phyloP scores from a whole-genome alignment of 1,140 invertebrate species.

The Scaptodrosophila lebanonensis region DNA sequence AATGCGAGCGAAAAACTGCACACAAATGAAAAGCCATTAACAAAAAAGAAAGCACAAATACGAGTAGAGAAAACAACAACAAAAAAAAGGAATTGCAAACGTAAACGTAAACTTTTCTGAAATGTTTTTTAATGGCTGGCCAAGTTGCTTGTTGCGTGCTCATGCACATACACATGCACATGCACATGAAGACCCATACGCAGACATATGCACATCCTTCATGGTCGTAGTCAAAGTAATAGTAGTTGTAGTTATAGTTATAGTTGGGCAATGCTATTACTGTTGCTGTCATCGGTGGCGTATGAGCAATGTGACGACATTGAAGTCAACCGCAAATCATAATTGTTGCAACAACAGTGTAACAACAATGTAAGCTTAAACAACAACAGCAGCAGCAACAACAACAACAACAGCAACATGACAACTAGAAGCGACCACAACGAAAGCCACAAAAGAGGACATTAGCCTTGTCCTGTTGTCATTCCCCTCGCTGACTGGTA shows the following conservation, averaged over 20 bases:
- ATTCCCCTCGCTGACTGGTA: not conserved
- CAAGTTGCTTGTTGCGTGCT: slow-evolving; percentile 7
- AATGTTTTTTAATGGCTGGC: slow-evolving; percentile 38
- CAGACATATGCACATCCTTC: too few relatives aligned
- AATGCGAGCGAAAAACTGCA: slow-evolving; percentile 42
- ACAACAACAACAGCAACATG: slow-evolving; percentile 23
- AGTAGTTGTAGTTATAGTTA: slow-evolving; percentile 2
- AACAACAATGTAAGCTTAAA: too few relatives aligned
- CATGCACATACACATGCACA: not conserved
- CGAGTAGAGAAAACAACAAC: not conserved
- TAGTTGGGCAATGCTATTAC: too few relatives aligned
- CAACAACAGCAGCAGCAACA: slow-evolving; percentile 27
- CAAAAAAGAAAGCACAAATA: slow-evolving; percentile 44
- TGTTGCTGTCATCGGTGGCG: too few relatives aligned
- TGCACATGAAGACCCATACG: too few relatives aligned
- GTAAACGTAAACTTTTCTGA: slow-evolving; percentile 30
- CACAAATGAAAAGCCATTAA: slow-evolving; percentile 62
- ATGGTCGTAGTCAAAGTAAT: too few relatives aligned
- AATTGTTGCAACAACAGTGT: slow-evolving; percentile 48
- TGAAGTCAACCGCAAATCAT: slow-evolving; percentile 60
- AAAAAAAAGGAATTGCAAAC: slow-evolving; percentile 2
- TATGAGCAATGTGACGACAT: slow-evolving; percentile 5
- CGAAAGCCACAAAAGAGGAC: slow-evolving; percentile 47
- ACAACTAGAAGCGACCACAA: slow-evolving; percentile 46
- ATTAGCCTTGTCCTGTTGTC: slow-evolving; percentile 41